Percentiles rank a stretch among this genome's conserved stretches.
Conservation (phyloP, 2,888 invertebrate genomes). For the Dasysyrphus tricinctus region DNA sequence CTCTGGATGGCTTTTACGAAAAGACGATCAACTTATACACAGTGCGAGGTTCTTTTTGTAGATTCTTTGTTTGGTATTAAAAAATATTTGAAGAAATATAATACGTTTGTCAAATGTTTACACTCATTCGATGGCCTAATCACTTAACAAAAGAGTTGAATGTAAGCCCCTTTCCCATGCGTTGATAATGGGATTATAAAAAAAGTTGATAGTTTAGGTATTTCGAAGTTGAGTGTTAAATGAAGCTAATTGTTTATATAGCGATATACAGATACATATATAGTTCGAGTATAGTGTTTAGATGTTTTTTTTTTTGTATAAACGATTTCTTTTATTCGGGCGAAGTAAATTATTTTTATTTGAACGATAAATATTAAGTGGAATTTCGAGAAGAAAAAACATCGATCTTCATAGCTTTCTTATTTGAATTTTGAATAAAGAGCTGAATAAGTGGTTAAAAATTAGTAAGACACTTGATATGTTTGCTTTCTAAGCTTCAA, state of each 20-base stretch:
- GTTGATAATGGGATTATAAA: slow-evolving; percentile 42
- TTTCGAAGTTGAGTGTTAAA: slow-evolving; percentile 60
- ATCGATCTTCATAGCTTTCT: not conserved
- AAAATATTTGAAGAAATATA: not conserved
- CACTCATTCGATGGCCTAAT: slow-evolving; percentile 68
- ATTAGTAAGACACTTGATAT: no score
- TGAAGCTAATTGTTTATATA: slow-evolving; percentile 60
- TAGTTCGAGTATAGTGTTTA: not conserved
- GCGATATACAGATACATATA: not conserved
- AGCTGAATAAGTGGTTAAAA: no score
- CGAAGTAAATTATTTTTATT: not conserved
- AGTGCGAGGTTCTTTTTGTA: slow-evolving; percentile 13
- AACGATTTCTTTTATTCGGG: not conserved
- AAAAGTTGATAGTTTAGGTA: not conserved
- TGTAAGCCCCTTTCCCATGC: slow-evolving; percentile 57
- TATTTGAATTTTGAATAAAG: not conserved
- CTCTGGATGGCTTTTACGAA: not conserved
- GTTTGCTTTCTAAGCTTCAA: no score
- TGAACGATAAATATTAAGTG: not conserved
- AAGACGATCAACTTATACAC: not conserved
- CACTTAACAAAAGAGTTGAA: slow-evolving; percentile 55
- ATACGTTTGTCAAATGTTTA: slow-evolving; percentile 70
- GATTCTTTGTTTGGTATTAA: slow-evolving; percentile 24
- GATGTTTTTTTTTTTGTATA: slow-evolving; percentile 2
- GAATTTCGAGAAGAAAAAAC: not conserved